These are phyloP conservation scores for Misgurnus mizolepis DNA, from an alignment of 2,113 vertebrate species.

Conservation along the genomic window DNA sequence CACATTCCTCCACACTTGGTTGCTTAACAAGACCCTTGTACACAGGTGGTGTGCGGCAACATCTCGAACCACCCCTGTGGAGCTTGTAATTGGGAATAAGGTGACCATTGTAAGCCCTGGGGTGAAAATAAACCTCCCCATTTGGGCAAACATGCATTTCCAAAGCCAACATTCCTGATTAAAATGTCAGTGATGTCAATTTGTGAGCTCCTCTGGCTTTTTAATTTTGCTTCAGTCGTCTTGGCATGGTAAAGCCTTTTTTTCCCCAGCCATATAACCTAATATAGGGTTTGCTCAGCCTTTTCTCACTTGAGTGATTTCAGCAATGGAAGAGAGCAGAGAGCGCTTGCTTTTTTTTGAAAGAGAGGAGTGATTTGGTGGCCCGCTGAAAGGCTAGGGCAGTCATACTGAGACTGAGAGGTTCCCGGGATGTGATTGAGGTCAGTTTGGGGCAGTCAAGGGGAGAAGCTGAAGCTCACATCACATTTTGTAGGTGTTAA, in stretches of 20 bases:
- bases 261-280: constrained; percentile 31
- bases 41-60: constrained; percentile 1
- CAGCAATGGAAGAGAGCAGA: neutral
- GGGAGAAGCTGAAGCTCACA: constrained; percentile 34
- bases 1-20: constrained; percentile 35
- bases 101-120: constrained; percentile 30
- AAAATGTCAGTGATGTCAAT: constrained; percentile 27
- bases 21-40: constrained; percentile 37
- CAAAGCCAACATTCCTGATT: constrained; percentile 19
- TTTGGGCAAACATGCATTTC: constrained; percentile 23
- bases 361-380: constrained; percentile 37
- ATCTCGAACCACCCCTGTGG: constrained; percentile 19
- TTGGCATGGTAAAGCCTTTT: constrained; percentile 23
- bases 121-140: constrained; percentile 29
- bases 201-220: neutral
- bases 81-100: constrained; percentile 39
- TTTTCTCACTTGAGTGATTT: constrained; percentile 46
- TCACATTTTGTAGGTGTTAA: constrained; percentile 39
- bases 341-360: neutral
- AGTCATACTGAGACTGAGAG: constrained; percentile 13
- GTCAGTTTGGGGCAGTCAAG: constrained; percentile 37
- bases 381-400: constrained; percentile 25
- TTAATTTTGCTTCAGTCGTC: constrained; percentile 15
- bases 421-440: constrained; percentile 36
- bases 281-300: constrained; percentile 35